Evolutionary conservation across 2,888 invertebrate species (phyloP).

Genomic region (Ophraella communa): DNA sequence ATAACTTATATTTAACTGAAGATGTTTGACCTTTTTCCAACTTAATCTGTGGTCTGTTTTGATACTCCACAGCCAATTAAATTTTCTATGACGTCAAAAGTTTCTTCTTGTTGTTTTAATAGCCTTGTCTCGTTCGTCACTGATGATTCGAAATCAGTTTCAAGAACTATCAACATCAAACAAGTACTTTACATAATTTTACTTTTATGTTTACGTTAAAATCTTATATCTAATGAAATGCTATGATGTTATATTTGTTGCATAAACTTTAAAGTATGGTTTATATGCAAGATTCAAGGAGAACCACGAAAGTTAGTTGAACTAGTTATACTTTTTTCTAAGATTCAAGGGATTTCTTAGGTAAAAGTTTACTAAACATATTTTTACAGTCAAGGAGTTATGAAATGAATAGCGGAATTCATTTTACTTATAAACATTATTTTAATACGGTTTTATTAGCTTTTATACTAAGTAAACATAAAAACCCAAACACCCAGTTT

Average conservation of each 20-base stretch:
- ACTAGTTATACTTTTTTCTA: not conserved
- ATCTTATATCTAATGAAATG: not conserved
- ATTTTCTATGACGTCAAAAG: not conserved
- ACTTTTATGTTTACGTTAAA: not conserved
- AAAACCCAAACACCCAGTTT: too few species aligned
- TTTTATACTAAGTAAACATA: too few species aligned
- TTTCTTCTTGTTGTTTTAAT: not conserved
- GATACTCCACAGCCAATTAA: not conserved
- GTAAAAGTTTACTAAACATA: too few species aligned
- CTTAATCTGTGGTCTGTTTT: too few species aligned
- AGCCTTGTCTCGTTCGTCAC: not conserved
- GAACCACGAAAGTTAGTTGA: not conserved
- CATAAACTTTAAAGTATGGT: not conserved
- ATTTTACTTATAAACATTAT: too few species aligned
- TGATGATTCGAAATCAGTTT: not conserved
- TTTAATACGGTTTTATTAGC: too few species aligned
- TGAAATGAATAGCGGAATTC: too few species aligned
- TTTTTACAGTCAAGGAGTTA: too few species aligned
- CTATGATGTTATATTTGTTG: not conserved
- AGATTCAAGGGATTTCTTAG: too few species aligned
- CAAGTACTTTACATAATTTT: not conserved
- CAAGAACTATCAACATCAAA: not conserved
- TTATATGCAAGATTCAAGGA: not conserved
- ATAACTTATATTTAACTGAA: too few species aligned
- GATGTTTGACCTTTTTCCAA: too few species aligned